These are phyloP conservation scores for Phycodurus eques DNA, from an alignment of 2,113 vertebrate genomes.

Conservation along the genomic window DNA sequence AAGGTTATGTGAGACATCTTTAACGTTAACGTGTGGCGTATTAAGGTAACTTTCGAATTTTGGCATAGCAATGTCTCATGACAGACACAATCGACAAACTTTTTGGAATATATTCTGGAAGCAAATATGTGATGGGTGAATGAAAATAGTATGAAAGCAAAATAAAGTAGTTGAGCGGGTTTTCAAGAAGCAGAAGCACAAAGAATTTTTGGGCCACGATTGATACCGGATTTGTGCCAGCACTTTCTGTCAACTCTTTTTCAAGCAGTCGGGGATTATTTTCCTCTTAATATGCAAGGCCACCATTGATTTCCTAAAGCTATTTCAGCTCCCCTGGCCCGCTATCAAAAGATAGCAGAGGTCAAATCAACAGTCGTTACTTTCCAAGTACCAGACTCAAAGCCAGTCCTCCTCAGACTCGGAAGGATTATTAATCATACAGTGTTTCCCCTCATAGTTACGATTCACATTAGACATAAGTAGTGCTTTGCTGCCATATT, in stretches of 20 bases:
- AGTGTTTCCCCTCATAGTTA: neutral
- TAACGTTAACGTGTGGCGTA: too few relatives aligned
- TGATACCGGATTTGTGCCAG: neutral
- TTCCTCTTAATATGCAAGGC: conserved; percentile 2
- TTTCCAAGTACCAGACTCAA: neutral
- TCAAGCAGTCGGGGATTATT: neutral
- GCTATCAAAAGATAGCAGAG: neutral
- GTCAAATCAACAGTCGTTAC: conserved; percentile 3
- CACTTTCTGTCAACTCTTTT: neutral
- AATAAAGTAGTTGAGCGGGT: neutral
- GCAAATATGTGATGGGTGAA: neutral
- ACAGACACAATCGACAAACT: neutral
- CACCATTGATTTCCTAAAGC: neutral
- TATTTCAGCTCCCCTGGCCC: neutral
- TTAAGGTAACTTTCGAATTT: too few relatives aligned
- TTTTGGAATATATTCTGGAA: neutral
- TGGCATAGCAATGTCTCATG: neutral
- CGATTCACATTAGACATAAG: neutral
- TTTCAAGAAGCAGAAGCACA: neutral
- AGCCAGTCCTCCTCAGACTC: neutral
- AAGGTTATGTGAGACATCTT: too few relatives aligned
- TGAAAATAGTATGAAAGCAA: neutral
- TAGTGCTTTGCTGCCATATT: too few relatives aligned
- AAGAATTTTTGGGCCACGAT: neutral
- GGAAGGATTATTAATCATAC: neutral